These are phyloP conservation scores for Leucoma salicis DNA, from an alignment of 2,888 invertebrate genomes.

Conservation along the genomic window DNA sequence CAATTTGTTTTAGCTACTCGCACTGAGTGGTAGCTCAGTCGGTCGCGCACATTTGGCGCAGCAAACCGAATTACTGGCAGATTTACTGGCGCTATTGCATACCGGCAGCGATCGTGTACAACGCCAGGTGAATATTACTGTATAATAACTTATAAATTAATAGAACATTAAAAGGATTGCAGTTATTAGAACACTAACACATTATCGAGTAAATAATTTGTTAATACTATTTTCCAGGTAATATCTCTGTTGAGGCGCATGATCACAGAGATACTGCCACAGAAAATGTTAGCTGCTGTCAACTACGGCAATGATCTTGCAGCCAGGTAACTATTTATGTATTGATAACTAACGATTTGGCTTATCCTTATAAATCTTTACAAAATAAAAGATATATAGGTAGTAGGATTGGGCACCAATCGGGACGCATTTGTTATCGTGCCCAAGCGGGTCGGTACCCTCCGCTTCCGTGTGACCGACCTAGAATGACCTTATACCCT, in stretches of 20 bases:
- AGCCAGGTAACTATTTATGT: slow-evolving; percentile 40
- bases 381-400: too few species aligned
- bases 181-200: too few species aligned
- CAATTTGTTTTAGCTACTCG: slow-evolving; percentile 83
- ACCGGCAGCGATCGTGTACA: slow-evolving; percentile 97
- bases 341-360: too few species aligned
- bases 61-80: slow-evolving; percentile 91
- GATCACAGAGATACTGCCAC: slow-evolving; percentile 94
- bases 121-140: slow-evolving; percentile 86
- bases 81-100: slow-evolving; percentile 93
- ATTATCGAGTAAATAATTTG: too few species aligned
- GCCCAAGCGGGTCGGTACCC: too few species aligned
- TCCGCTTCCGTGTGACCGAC: too few species aligned
- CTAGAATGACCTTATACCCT: too few species aligned
- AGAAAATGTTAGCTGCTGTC: slow-evolving; percentile 89
- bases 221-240: slow-evolving; percentile 78
- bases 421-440: too few species aligned
- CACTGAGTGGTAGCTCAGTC: slow-evolving; percentile 95
- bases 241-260: slow-evolving; percentile 93
- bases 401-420: too few species aligned
- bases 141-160: neutral
- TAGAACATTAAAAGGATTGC: too few species aligned
- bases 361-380: too few species aligned
- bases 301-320: slow-evolving; percentile 73
- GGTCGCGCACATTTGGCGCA: slow-evolving; percentile 95